Percentiles rank a stretch among this genome's conserved stretches.
phyloP scores from a whole-genome alignment of 1,140 invertebrate species.

The Eufriesea mexicana region DNA sequence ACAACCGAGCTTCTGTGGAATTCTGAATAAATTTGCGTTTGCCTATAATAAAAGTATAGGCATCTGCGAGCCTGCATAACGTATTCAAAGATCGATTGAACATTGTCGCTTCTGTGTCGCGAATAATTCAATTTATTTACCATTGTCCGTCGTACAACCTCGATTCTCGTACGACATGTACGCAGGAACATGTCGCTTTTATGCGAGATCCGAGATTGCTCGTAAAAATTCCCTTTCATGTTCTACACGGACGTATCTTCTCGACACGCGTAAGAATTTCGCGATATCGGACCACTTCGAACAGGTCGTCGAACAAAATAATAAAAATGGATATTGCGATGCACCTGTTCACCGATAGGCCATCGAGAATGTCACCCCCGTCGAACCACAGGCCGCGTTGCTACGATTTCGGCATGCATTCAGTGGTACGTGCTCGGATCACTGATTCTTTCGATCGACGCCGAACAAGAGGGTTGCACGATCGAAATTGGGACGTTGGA shows the following conservation, averaged over 20 bases:
- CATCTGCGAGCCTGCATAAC: no score
- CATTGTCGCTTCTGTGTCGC: not conserved
- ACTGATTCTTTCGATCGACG: constrained; percentile 25
- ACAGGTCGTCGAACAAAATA: constrained; percentile 5
- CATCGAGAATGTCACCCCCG: not conserved
- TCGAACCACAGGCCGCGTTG: not conserved
- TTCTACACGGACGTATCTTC: not conserved
- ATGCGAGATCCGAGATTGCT: constrained; percentile 7
- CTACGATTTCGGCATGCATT: constrained; percentile 28
- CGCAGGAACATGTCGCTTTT: not conserved
- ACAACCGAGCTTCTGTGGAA: not conserved
- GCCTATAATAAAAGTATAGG: not conserved
- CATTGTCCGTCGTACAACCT: not conserved
- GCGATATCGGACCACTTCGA: not conserved
- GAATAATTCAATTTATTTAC: constrained; percentile 15
- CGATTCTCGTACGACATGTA: not conserved
- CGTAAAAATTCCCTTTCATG: constrained; percentile 43
- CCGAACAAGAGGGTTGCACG: not conserved
- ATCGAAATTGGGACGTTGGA: not conserved
- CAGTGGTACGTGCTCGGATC: constrained; percentile 21
- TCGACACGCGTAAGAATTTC: not conserved
- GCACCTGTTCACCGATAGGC: not conserved
- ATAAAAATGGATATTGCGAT: constrained; percentile 30
- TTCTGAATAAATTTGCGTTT: not conserved
- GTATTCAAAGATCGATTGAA: not conserved